Conservation (phyloP, 2,797 vertebrate species). For the Alosa sapidissima region DNA sequence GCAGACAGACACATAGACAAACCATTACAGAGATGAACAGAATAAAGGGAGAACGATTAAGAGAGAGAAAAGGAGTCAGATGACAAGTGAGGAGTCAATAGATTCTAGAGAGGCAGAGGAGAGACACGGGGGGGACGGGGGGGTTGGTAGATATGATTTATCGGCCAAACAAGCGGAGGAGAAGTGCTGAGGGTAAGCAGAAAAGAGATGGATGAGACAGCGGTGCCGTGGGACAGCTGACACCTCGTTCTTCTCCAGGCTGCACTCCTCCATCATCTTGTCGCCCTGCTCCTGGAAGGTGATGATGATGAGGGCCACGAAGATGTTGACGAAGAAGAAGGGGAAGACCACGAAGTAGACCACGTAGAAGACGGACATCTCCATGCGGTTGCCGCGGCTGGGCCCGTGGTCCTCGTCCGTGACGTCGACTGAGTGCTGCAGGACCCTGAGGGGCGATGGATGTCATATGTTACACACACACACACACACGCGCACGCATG, state of each 20-base stretch:
- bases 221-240: background rate
- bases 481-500: background rate
- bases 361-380: constrained; percentile 99
- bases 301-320: constrained; percentile 98
- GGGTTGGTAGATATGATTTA: background rate
- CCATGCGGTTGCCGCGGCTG: constrained; percentile 96
- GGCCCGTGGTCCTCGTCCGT: constrained; percentile 96
- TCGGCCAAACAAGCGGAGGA: background rate
- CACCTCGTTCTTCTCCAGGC: constrained; percentile 97
- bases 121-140: background rate
- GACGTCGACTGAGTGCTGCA: constrained; percentile 95
- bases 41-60: background rate
- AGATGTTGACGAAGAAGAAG: constrained; percentile 99
- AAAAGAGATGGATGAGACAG: background rate
- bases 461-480: background rate
- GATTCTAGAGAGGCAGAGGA: background rate
- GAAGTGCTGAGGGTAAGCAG: constrained; percentile 23
- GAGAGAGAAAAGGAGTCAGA: background rate
- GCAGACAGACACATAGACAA: constrained; percentile 7
- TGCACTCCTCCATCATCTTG: constrained; percentile 99
- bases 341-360: constrained; percentile 99
- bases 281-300: constrained; percentile 99
- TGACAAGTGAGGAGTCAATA: background rate
- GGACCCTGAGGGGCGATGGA: constrained; percentile 75
- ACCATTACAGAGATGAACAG: background rate